phyloP scores from a whole-genome alignment of 2,888 invertebrate genomes.

The Stenodera caucasica region DNA sequence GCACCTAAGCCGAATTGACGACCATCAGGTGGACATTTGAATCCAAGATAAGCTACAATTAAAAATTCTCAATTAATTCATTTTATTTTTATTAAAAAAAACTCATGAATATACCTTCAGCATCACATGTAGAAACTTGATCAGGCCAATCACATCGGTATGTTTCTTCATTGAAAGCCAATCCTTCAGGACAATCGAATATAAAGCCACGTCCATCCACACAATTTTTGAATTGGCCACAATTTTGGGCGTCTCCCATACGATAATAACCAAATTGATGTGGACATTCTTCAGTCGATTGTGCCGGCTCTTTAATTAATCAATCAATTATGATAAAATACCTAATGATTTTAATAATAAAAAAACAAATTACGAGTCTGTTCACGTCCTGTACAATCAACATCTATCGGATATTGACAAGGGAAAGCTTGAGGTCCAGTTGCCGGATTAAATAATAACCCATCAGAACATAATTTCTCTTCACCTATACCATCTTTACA shows the following conservation, averaged over 20 bases:
- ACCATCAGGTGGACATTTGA: slow-evolving; percentile 72
- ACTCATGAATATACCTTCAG: slow-evolving; percentile 67
- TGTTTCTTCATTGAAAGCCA: slow-evolving; percentile 64
- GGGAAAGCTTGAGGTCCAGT: slow-evolving; percentile 69
- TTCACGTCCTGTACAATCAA: slow-evolving; percentile 72
- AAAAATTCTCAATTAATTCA: slow-evolving; percentile 11
- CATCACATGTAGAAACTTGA: slow-evolving; percentile 76
- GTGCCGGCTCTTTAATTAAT: slow-evolving; percentile 63
- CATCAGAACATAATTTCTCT: slow-evolving; percentile 80
- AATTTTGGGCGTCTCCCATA: slow-evolving; percentile 67
- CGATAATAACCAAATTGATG: slow-evolving; percentile 83
- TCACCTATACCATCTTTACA: slow-evolving; percentile 71
- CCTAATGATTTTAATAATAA: no score
- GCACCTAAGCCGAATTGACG: slow-evolving; percentile 52
- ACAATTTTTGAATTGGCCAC: slow-evolving; percentile 81
- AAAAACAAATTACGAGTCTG: slow-evolving; percentile 62
- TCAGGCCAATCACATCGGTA: slow-evolving; percentile 90
- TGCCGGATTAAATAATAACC: slow-evolving; percentile 76
- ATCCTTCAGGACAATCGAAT: slow-evolving; percentile 80
- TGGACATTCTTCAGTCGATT: slow-evolving; percentile 77
- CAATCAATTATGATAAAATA: background rate
- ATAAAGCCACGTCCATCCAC: slow-evolving; percentile 73
- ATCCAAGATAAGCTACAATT: slow-evolving; percentile 72
- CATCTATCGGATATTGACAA: slow-evolving; percentile 83
- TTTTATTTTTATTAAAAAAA: background rate